Base-by-base conservation (phyloP, 2,113 vertebrate species). In the Philantomba maxwellii region DNA sequence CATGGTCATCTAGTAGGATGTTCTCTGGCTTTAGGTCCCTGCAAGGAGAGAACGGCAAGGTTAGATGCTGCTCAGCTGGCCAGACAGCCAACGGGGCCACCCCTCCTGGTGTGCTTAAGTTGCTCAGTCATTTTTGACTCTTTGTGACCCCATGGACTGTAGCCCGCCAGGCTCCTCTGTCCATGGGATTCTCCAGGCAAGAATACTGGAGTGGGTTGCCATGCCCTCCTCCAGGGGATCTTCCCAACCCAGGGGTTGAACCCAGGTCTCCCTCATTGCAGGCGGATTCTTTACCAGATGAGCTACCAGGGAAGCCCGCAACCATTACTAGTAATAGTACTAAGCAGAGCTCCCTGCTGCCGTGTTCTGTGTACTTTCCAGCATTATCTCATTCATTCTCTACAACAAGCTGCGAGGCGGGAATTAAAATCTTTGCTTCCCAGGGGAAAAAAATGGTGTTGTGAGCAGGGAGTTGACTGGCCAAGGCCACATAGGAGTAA, bases 1-100 rank as follows among this genome's bases (percentile, higher is more conserved):
- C 99, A 0, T 99, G 99, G 97, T 99, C 99, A 97, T 99, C 99
- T 97, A 99, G 98, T 91, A 99, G 98, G 96, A 99, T 99, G 97
- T 99, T 99, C 98, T 99, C 99, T 70, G 99, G 99, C 97, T 99
- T 99, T 81, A 99, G 98, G 97, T 99, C 99, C 98, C 99, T 99
- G 90, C 75, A 55, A 93, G 57, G 26, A 96, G 58, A 92, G 78
- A 97, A 94, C 43, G 47, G 55, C 28, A 96, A 73, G 16, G n/a
- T 95, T 51, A 86, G 82, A 84, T 15, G 17, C 60, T 60, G 25
- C 64, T 43, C n/a, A 25, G 25, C 10, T 21, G 81, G 73, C 26
- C 49, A 81, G 57, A n/a, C n/a, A 94, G 87, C 33, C 82, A 49
- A 64, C 0, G 5, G 83, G 60, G 28, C 36, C 28, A 84, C 73